Evolutionary conservation across 2,113 vertebrate species (phyloP).

Genomic region (Pycnonotus jocosus): DNA sequence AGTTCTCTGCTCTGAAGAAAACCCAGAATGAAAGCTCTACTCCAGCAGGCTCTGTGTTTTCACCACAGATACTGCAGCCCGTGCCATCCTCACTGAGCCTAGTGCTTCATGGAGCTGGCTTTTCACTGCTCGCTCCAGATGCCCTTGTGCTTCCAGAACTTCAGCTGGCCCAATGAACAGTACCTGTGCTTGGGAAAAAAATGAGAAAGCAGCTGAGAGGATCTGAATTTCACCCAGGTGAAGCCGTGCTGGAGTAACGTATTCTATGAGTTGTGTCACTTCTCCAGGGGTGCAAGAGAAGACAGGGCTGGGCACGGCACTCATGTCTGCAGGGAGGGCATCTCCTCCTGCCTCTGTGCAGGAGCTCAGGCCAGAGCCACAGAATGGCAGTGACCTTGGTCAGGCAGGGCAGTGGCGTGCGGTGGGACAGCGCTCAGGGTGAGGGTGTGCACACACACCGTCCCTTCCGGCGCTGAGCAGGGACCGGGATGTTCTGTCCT

Average conservation of each 20-base stretch:
- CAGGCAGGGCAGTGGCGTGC: accelerated
- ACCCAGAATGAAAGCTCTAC: background rate
- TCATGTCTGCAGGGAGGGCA: accelerated
- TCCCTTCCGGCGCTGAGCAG: accelerated
- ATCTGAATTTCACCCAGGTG: background rate
- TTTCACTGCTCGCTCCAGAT: background rate
- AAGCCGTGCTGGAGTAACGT: background rate
- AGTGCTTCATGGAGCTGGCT: background rate
- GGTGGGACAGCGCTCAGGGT: accelerated
- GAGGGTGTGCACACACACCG: accelerated
- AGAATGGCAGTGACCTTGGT: background rate
- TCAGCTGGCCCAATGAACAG: background rate
- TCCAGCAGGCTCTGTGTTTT: background rate
- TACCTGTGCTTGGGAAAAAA: background rate
- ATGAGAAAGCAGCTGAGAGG: background rate
- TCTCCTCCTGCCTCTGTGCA: background rate
- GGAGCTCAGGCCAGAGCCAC: background rate
- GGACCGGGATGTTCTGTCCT: background rate
- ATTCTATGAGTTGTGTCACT: background rate
- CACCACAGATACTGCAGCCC: background rate
- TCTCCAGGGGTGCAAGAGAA: background rate
- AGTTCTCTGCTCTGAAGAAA: background rate
- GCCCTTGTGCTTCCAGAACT: background rate
- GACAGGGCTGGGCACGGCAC: background rate
- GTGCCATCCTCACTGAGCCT: background rate